A percentile compares a stretch with the other conserved stretches of the same genome.
Evolutionary conservation across 2,888 invertebrate genomes (phyloP).

Genomic region (Orchesellides sinensis): DNA sequence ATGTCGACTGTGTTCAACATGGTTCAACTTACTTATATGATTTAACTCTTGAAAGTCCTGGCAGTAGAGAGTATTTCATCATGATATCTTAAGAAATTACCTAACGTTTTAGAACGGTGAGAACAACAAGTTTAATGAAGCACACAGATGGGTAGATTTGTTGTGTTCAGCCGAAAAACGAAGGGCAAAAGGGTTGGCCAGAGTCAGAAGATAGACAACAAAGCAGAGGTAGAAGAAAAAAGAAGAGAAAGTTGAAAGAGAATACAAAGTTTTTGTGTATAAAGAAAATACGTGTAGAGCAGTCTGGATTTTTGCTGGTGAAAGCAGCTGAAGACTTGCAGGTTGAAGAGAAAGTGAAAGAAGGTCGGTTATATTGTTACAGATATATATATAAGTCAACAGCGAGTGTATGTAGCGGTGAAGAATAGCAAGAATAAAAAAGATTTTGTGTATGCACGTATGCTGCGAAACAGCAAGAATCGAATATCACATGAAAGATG

Average conservation of each 20-base stretch:
- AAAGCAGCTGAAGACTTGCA: slow-evolving; percentile 20
- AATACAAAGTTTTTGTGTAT: slow-evolving; percentile 13
- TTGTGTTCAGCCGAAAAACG: slow-evolving; percentile 10
- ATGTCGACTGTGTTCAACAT: too few species aligned
- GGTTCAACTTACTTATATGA: too few species aligned
- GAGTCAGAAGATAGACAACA: neutral
- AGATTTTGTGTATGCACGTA: slow-evolving; percentile 7
- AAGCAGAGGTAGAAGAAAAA: neutral
- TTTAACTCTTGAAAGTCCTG: too few species aligned
- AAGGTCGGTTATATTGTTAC: slow-evolving; percentile 7
- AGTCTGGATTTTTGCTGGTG: slow-evolving; percentile 13
- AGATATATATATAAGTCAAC: slow-evolving; percentile 19
- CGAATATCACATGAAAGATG: slow-evolving; percentile 21
- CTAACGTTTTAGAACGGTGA: too few species aligned
- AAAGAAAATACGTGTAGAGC: slow-evolving; percentile 15
- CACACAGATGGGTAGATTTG: slow-evolving; percentile 42
- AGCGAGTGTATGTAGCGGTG: neutral
- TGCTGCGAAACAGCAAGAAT: slow-evolving; percentile 1
- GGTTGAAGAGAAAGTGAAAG: slow-evolving; percentile 37
- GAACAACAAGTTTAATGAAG: slow-evolving; percentile 47
- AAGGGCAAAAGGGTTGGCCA: slow-evolving; percentile 3
- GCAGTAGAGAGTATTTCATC: too few species aligned
- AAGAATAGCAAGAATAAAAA: neutral
- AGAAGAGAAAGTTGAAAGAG: slow-evolving; percentile 19
- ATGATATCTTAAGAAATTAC: too few species aligned